phyloP scores from a whole-genome alignment of 2,888 invertebrate genomes.

The Linnaemya vulpina region DNA sequence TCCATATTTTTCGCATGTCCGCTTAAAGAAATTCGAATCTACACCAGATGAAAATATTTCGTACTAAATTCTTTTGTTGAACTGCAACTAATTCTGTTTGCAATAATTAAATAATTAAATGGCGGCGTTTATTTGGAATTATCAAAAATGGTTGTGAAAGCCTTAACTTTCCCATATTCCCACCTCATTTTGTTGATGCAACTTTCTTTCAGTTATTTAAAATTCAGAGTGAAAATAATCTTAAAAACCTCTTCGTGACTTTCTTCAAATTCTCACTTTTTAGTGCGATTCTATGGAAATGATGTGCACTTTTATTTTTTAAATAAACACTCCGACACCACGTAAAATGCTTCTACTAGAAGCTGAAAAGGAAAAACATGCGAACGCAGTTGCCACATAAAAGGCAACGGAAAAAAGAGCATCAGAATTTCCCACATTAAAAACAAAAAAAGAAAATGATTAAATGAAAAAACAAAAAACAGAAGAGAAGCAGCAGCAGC shows the following conservation, averaged over 20 bases:
- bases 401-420: not conserved
- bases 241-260: constrained; percentile 33
- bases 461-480: not conserved
- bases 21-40: too few species aligned
- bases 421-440: constrained; percentile 29
- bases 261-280: constrained; percentile 38
- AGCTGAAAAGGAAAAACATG: constrained; percentile 10
- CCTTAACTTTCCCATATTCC: not conserved
- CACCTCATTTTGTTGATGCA: not conserved
- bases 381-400: constrained; percentile 15
- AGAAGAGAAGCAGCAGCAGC: not conserved
- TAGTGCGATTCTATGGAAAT: constrained; percentile 2
- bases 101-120: too few species aligned
- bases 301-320: constrained; percentile 1
- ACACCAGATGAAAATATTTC: too few species aligned
- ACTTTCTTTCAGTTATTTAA: constrained; percentile 7
- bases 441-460: not conserved
- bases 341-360: not conserved
- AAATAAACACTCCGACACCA: not conserved
- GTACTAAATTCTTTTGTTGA: too few species aligned
- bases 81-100: too few species aligned
- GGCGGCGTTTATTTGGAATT: not conserved
- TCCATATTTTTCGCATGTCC: too few species aligned
- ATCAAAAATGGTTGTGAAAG: not conserved
- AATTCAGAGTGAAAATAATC: constrained; percentile 41